Conservation (phyloP, 1,140 invertebrate species). For the Musca vetustissima region DNA sequence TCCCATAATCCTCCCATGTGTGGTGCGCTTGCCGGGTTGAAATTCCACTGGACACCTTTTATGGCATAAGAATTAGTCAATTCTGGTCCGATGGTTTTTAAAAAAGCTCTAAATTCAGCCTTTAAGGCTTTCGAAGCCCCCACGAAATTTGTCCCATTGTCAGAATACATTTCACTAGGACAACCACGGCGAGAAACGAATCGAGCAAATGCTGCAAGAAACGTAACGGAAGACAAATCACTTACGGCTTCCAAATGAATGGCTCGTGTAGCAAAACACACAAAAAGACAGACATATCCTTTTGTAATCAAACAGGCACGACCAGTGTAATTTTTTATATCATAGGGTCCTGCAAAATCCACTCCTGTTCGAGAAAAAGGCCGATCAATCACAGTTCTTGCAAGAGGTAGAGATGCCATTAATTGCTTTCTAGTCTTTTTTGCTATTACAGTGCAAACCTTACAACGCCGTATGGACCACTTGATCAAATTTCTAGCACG, state of each 20-base stretch:
- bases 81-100: too few species aligned
- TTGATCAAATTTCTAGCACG: not conserved
- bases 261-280: slow-evolving; percentile 15
- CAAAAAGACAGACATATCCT: slow-evolving; percentile 2
- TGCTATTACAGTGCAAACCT: not conserved
- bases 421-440: not conserved
- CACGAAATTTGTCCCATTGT: slow-evolving; percentile 50
- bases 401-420: not conserved
- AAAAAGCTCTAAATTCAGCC: too few species aligned
- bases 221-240: not conserved
- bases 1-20: not conserved
- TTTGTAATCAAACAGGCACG: not conserved
- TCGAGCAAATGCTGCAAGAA: slow-evolving; percentile 3
- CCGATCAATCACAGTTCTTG: not conserved
- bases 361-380: not conserved
- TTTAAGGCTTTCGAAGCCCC: slow-evolving; percentile 27
- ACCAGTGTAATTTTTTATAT: not conserved
- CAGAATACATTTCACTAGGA: slow-evolving; percentile 34
- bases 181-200: slow-evolving; percentile 27
- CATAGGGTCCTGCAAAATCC: not conserved
- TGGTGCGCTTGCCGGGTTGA: not conserved
- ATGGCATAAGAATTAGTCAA: too few species aligned
- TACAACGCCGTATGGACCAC: not conserved
- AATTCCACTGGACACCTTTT: not conserved
- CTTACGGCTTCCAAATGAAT: slow-evolving; percentile 6